Evolutionary conservation across 2,113 vertebrate genomes (phyloP).

Genomic region (Arenaria interpres): DNA sequence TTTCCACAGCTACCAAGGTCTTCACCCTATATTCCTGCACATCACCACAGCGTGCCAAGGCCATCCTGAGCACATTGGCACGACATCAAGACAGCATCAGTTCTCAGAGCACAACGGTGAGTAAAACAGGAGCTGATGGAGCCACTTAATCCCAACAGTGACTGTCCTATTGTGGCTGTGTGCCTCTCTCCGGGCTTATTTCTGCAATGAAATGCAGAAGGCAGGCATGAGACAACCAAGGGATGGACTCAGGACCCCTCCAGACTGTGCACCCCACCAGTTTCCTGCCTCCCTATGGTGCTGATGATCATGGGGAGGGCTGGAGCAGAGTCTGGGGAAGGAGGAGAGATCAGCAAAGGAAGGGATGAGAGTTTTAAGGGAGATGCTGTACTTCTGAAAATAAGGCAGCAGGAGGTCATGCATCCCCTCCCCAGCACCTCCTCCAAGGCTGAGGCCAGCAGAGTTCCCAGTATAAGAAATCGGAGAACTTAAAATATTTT

Average conservation of each 20-base stretch:
- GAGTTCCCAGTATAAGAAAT: rapidly evolving
- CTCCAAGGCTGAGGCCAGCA: not conserved
- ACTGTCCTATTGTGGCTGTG: not conserved
- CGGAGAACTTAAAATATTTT: not conserved
- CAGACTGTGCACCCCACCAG: not conserved
- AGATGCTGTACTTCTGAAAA: not conserved
- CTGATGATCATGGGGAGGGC: not conserved
- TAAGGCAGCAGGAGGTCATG: not conserved
- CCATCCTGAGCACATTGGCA: not conserved
- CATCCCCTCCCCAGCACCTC: not conserved
- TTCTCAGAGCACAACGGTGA: not conserved
- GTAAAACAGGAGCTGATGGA: not conserved
- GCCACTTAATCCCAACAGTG: not conserved
- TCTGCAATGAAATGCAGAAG: not conserved
- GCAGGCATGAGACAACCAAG: not conserved
- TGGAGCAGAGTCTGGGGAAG: not conserved
- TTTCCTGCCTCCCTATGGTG: not conserved
- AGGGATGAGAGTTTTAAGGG: not conserved
- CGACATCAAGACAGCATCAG: not conserved
- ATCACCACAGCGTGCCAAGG: not conserved
- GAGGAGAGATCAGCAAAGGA: not conserved
- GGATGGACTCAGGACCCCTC: not conserved
- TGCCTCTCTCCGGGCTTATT: not conserved
- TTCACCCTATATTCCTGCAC: not conserved
- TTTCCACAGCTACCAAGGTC: not conserved